Evolutionary conservation across 1,140 invertebrate species (phyloP).

Genomic region (Harpegnathos saltator): DNA sequence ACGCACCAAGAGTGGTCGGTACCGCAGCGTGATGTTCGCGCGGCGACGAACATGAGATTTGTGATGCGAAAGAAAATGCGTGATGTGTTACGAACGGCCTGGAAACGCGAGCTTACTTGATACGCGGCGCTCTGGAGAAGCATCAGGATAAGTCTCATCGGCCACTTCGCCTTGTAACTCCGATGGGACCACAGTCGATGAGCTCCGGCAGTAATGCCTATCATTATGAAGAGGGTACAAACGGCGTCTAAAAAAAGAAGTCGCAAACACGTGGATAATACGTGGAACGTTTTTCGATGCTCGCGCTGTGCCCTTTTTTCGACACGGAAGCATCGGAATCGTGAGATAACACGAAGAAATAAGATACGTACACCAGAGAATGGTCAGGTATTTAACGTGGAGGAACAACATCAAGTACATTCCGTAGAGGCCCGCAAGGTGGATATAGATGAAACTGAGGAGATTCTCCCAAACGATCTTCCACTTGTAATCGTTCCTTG

Average conservation of each 20-base stretch:
- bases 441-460: slow-evolving; percentile 79
- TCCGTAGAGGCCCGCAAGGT: slow-evolving; percentile 72
- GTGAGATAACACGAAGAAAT: neutral
- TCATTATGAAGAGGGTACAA: slow-evolving; percentile 86
- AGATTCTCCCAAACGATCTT: slow-evolving; percentile 73
- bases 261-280: neutral
- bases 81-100: too few species aligned
- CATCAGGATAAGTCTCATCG: slow-evolving; percentile 89
- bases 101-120: neutral
- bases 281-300: too few species aligned
- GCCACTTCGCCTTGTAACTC: slow-evolving; percentile 92
- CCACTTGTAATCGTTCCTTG: neutral
- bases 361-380: slow-evolving; percentile 29
- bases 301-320: too few species aligned
- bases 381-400: neutral
- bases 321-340: neutral
- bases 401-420: slow-evolving; percentile 29
- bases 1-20: too few species aligned
- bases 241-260: slow-evolving; percentile 19
- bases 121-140: neutral
- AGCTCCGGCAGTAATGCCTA: slow-evolving; percentile 93
- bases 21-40: too few species aligned
- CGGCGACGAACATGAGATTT: too few species aligned
- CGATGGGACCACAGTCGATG: slow-evolving; percentile 95
- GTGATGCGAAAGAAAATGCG: slow-evolving; percentile 83